Evolutionary conservation across 2,888 invertebrate species (phyloP).

Genomic region (Halictus ligatus): DNA sequence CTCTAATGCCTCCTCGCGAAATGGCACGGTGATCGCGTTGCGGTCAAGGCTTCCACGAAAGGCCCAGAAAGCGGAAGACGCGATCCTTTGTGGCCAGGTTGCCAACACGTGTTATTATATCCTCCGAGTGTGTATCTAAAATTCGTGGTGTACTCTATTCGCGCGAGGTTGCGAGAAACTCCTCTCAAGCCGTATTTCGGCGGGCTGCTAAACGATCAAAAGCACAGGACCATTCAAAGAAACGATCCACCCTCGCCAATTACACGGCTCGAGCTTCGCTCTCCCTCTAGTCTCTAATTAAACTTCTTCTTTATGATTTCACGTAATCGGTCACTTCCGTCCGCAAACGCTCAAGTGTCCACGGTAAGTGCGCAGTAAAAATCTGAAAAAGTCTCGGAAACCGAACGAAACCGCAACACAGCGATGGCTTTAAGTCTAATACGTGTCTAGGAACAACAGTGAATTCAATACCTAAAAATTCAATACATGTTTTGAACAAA

Average conservation of each 20-base stretch:
- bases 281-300: constrained; percentile 38
- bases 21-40: constrained; percentile 50
- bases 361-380: background rate
- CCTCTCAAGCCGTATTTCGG: constrained; percentile 7
- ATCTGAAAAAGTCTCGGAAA: background rate
- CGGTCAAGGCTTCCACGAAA: constrained; percentile 68
- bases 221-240: constrained; percentile 24
- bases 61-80: constrained; percentile 50
- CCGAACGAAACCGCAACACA: background rate
- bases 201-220: background rate
- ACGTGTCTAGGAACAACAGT: background rate
- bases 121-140: constrained; percentile 39
- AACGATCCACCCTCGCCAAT: constrained; percentile 25
- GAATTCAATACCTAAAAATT: background rate
- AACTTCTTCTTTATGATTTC: constrained; percentile 18
- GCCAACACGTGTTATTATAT: constrained; percentile 57
- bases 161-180: constrained; percentile 22
- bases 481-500: no score
- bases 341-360: background rate
- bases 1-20: constrained; percentile 64
- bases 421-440: background rate
- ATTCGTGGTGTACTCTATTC: constrained; percentile 13
- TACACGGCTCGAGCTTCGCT: constrained; percentile 8
- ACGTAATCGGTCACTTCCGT: constrained; percentile 30
- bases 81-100: constrained; percentile 40